Base-by-base conservation (phyloP, 2,888 invertebrate genomes). In the Leptinotarsa tumamoca region DNA sequence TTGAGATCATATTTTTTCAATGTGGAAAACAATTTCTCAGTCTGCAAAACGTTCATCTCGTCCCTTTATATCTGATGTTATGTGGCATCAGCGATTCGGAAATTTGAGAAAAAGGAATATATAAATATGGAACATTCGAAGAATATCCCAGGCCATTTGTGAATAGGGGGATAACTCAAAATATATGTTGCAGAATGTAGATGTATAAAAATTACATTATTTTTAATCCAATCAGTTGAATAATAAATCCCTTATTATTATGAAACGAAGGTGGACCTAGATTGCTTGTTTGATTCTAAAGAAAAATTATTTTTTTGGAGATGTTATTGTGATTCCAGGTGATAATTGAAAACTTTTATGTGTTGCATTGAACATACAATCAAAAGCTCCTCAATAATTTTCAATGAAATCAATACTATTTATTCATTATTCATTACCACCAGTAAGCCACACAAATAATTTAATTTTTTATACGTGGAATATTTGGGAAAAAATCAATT, bases 1-100 rank as follows among this genome's bases (percentile, higher is more conserved):
- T 27, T 27, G 27, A 17, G 51, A 15, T 51, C 51, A 51, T 51
- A 51, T 15, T 17, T 15, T 14, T 51, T 4, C 15, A 51, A 51
- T 51, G 51, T 51, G 51, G 4, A 17, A 17, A 51, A 15, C 17
- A 27, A 51, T 51, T 56, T 56, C 4, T 18, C 56, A 56, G 10
- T 56, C 18, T 4, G 5, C 56, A 3, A 51, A 56, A 56, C 18
- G 3, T 21, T 21, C 3, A 18, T 18, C 56, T 18, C 3, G 18
- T 13, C 56, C n/a, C 56, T 56, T 15, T 14, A 14, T 56, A 7
- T 13, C 7, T 56, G 17, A 18, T 10, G 18, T 56, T 56, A 51
- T 51, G 56, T 56, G 56, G 56, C 56, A 56, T 56, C 56, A 56
- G 21, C 56, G 56, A 56, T 21, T 56, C 5, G 56, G n/a, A 56